phyloP scores from a whole-genome alignment of 2,797 vertebrate species.

The Carapus acus region DNA sequence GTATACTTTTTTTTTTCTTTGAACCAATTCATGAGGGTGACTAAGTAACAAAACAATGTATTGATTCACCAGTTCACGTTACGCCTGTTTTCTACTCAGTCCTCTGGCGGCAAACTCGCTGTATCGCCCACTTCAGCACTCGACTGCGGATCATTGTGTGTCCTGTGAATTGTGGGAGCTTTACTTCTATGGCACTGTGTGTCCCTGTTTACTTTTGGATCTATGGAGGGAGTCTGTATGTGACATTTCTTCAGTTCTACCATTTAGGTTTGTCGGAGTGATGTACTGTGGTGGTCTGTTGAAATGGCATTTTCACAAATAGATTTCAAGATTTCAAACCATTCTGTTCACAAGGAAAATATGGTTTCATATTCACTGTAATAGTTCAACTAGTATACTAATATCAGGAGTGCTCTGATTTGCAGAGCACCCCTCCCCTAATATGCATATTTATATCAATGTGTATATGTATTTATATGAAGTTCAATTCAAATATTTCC shows the following conservation, averaged over 20 bases:
- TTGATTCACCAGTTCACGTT: conserved; percentile 9
- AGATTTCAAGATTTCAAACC: conserved; percentile 2
- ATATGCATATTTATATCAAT: conserved; percentile 44
- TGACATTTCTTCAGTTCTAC: conserved; percentile 8
- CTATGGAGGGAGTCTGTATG: conserved; percentile 18
- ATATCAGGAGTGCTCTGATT: conserved; percentile 8
- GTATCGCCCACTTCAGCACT: conserved; percentile 3
- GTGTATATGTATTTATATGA: conserved; percentile 47
- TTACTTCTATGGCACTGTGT: conserved; percentile 49
- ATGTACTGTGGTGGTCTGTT: conserved; percentile 3
- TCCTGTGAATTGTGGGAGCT: conserved; percentile 22
- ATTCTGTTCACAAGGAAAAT: conserved; percentile 9
- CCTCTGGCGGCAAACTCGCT: conserved; percentile 17
- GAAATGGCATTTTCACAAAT: conserved; percentile 4
- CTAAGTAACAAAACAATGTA: neutral
- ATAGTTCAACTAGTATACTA: neutral
- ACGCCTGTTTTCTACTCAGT: conserved; percentile 2
- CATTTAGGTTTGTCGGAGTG: conserved; percentile 15
- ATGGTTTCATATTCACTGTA: conserved; percentile 4
- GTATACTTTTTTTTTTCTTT: neutral
- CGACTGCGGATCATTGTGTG: conserved; percentile 28
- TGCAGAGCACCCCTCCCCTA: conserved; percentile 17
- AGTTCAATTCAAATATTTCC: conserved; percentile 9
- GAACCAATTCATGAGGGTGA: neutral
- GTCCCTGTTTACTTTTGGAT: conserved; percentile 37